These are phyloP conservation scores for Drosophila arawakana DNA, from an alignment of 1,140 invertebrate genomes.

Conservation along the genomic window DNA sequence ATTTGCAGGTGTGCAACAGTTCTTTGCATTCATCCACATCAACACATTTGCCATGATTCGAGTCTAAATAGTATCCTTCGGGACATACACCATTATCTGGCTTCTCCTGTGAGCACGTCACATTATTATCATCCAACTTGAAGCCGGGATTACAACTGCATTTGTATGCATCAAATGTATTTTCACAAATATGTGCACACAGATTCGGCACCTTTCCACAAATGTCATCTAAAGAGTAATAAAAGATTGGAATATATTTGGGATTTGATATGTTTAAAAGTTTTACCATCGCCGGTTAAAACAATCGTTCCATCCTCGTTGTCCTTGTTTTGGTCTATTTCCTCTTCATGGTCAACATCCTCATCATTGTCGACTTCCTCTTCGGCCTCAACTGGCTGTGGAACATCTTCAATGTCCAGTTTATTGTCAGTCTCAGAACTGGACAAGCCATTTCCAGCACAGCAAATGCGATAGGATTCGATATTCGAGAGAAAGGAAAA, in stretches of 20 bases:
- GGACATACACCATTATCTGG: slow-evolving; percentile 33
- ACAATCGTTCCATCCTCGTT: slow-evolving; percentile 66
- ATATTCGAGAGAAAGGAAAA: slow-evolving; percentile 70
- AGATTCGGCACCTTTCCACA: slow-evolving; percentile 88
- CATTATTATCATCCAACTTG: slow-evolving; percentile 87
- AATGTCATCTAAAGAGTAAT: slow-evolving; percentile 85
- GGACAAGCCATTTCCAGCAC: slow-evolving; percentile 31
- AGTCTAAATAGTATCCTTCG: slow-evolving; percentile 54
- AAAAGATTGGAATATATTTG: too few relatives aligned
- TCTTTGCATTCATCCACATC: slow-evolving; percentile 90
- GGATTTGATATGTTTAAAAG: too few relatives aligned
- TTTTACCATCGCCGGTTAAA: slow-evolving; percentile 61
- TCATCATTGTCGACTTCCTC: slow-evolving; percentile 1
- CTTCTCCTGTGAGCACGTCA: slow-evolving; percentile 85
- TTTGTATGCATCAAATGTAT: slow-evolving; percentile 88
- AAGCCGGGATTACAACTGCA: slow-evolving; percentile 90
- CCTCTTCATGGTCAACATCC: not conserved
- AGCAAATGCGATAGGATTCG: slow-evolving; percentile 74
- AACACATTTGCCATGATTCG: slow-evolving; percentile 61
- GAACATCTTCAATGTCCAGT: not conserved
- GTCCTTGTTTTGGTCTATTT: slow-evolving; percentile 13
- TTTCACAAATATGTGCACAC: slow-evolving; percentile 89
- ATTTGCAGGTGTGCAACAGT: slow-evolving; percentile 87
- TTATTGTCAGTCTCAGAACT: slow-evolving; percentile 8
- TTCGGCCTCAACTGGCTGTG: not conserved